phyloP scores from a whole-genome alignment of 2,888 invertebrate genomes.

The Leuctra nigra region DNA sequence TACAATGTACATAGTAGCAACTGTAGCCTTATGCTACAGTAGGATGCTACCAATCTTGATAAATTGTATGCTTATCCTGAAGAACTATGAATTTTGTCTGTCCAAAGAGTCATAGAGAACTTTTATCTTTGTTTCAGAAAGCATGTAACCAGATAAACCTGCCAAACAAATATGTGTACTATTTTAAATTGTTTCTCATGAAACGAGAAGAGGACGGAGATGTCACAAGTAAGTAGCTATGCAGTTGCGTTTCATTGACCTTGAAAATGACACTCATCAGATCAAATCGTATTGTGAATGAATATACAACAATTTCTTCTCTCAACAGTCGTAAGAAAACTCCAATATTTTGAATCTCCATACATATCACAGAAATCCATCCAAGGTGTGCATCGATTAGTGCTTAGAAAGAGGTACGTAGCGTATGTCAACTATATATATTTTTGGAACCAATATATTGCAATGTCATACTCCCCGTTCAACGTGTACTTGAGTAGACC shows the following conservation, averaged over 20 bases:
- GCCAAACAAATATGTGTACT: slow-evolving; percentile 69
- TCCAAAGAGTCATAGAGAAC: no score
- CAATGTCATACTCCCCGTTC: no score
- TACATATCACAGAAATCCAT: slow-evolving; percentile 83
- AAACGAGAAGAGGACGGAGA: slow-evolving; percentile 66
- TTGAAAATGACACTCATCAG: no score
- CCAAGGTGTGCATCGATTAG: slow-evolving; percentile 66
- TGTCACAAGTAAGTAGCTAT: slow-evolving; percentile 52
- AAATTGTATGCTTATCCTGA: no score
- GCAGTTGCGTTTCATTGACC: neutral
- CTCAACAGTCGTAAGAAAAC: slow-evolving; percentile 70
- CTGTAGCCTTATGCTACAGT: no score
- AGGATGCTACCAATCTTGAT: no score
- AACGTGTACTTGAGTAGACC: no score
- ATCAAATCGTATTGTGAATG: neutral
- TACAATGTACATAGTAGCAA: no score
- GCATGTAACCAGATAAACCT: slow-evolving; percentile 76
- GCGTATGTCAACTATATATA: no score
- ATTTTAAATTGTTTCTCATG: slow-evolving; percentile 86
- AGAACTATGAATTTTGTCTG: no score
- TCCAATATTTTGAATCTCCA: slow-evolving; percentile 97
- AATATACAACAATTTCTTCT: slow-evolving; percentile 2
- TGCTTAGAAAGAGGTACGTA: slow-evolving; percentile 73
- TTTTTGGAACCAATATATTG: no score
- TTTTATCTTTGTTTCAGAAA: slow-evolving; percentile 47